Evolutionary conservation across 2,113 vertebrate genomes (phyloP).

Genomic region (Gymnocephalus cernua): DNA sequence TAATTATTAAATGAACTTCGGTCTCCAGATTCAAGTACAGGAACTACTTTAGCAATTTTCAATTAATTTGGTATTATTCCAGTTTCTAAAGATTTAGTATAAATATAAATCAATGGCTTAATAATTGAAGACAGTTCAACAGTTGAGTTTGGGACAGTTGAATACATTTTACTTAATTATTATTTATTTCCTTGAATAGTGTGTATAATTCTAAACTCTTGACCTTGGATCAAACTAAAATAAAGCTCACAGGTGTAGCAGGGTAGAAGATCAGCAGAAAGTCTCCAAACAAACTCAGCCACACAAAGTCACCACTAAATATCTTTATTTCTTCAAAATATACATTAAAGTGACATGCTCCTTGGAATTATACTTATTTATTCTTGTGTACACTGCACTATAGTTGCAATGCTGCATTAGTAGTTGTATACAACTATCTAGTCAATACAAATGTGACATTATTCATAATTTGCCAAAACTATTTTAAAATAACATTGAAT

Average conservation of each 20-base stretch:
- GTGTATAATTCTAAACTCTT: neutral
- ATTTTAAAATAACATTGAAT: neutral
- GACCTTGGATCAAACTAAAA: neutral
- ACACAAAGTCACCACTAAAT: neutral
- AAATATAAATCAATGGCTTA: too few relatives aligned
- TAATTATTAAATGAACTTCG: too few relatives aligned
- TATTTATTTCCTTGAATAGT: neutral
- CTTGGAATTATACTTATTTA: neutral
- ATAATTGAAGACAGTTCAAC: too few relatives aligned
- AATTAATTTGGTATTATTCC: too few relatives aligned
- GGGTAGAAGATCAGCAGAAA: neutral
- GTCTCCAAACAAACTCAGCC: neutral
- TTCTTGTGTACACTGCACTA: neutral
- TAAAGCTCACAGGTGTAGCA: neutral
- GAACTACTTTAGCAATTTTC: too few relatives aligned
- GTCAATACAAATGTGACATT: neutral
- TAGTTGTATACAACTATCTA: neutral
- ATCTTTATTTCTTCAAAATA: constrained; percentile 5
- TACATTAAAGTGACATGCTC: neutral
- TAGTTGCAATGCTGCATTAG: neutral
- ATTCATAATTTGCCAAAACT: neutral
- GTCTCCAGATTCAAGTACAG: too few relatives aligned
- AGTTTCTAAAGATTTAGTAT: too few relatives aligned
- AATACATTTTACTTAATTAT: neutral
- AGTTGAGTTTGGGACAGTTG: neutral